Base-by-base conservation (phyloP, 2,888 invertebrate genomes). In the Gnatocerus cornutus region DNA sequence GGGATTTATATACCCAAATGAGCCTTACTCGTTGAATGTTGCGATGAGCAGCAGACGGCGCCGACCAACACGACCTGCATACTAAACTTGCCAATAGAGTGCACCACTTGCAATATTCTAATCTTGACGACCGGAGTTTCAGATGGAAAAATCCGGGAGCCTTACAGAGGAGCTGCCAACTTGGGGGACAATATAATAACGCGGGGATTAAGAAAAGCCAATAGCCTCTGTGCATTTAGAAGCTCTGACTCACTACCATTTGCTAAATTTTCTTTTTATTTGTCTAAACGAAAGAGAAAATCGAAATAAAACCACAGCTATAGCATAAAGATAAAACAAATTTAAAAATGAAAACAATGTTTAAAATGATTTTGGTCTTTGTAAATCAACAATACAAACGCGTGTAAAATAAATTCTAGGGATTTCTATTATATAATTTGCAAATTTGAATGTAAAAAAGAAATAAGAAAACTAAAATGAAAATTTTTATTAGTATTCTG, bases 11-110 rank as follows among this genome's bases (percentile, higher is more conserved):
- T 74, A 68, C 74, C 73, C 75, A 77, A 76, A 76, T 76, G 76
- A 74, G 73, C 66, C 69, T 73, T 69, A 74, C 71, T 74, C 75
- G 71, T 69, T 76, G 75, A 71, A 69, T 71, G 77, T 74, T 75
- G 77, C 80, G 81, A 81, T 81, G 82, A 81, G 79, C 76, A 79
- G 80, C 83, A 82, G 82, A 81, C 80, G 83, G 82, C 79, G 78
- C 81, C 76, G 71, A 69, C 63, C 71, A 69, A 33, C 78, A 75
- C 76, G 79, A 74, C 76, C 78, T 79, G 81, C 77, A 81, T 81
- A 81, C 80, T 79, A 81, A 81, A 78, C 69, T 73, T 71, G 68
- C 77, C 76, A 27, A 62, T 71, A 63, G 70, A 64, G 71, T 67
- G 69, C 72, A 69, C 71, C 73, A 77, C 74, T 75, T 74, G 76